These are phyloP conservation scores for Sarcophaga caerulescens DNA, from an alignment of 2,888 invertebrate species.

Conservation along the genomic window DNA sequence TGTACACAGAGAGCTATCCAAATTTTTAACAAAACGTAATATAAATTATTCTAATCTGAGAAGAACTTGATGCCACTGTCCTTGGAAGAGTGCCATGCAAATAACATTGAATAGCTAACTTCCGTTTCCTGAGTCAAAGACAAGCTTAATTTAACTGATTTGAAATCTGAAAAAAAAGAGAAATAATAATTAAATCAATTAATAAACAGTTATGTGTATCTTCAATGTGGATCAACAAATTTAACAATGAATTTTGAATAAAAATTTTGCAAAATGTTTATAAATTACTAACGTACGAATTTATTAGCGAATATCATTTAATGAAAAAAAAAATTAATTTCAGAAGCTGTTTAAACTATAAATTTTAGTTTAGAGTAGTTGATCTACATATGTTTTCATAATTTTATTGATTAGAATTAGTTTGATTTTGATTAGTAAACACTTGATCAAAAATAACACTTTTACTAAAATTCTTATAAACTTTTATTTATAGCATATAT, in stretches of 20 bases:
- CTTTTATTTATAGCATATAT: too few species aligned
- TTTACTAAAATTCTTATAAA: background rate
- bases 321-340: too few species aligned
- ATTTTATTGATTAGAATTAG: too few species aligned
- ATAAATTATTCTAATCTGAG: background rate
- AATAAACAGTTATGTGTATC: background rate
- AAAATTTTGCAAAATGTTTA: constrained; percentile 9
- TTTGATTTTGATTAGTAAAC: too few species aligned
- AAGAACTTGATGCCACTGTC: background rate
- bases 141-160: background rate
- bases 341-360: too few species aligned
- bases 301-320: background rate
- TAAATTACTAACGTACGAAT: background rate
- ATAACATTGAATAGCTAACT: constrained; percentile 17
- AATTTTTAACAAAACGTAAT: too few species aligned
- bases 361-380: too few species aligned
- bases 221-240: constrained; percentile 13
- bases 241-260: background rate
- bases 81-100: constrained; percentile 23
- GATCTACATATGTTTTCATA: too few species aligned
- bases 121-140: constrained; percentile 14
- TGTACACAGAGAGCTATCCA: too few species aligned
- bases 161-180: background rate
- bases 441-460: too few species aligned
- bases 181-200: background rate